Evolutionary conservation across 2,797 vertebrate species (phyloP).

Genomic region (Sebastolobus alascanus): DNA sequence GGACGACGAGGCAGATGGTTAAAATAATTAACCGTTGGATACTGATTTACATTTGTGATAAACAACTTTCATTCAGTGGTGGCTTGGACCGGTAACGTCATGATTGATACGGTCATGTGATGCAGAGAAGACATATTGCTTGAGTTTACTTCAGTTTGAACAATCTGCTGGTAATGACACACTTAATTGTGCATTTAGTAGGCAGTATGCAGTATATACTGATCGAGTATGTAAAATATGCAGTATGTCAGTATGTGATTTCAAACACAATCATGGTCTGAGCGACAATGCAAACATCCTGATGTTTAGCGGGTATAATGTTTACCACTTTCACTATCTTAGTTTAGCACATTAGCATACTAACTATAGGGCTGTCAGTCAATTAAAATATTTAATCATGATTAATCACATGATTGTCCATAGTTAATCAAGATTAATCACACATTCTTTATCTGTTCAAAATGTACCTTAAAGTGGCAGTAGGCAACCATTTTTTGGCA

Average conservation of each 20-base stretch:
- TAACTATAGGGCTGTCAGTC: neutral
- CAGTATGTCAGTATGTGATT: neutral
- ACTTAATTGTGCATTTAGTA: neutral
- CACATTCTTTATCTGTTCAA: too few species aligned
- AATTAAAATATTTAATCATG: too few species aligned
- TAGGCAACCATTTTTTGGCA: too few species aligned
- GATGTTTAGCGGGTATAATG: neutral
- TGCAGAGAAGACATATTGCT: neutral
- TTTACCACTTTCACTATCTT: neutral
- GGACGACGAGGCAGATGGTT: too few species aligned
- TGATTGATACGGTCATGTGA: neutral
- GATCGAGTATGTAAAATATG: neutral
- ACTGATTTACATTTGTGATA: neutral
- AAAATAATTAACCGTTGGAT: too few species aligned
- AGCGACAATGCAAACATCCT: neutral
- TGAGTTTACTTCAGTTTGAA: neutral
- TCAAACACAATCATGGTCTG: neutral
- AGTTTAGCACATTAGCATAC: fast-evolving
- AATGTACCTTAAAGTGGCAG: too few species aligned
- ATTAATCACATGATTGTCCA: too few species aligned
- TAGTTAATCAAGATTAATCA: too few species aligned
- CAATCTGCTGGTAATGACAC: neutral
- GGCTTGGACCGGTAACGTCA: neutral
- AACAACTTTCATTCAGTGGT: neutral
- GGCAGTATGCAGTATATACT: neutral